phyloP scores from a whole-genome alignment of 2,888 invertebrate genomes.

The Pollenia angustigena region DNA sequence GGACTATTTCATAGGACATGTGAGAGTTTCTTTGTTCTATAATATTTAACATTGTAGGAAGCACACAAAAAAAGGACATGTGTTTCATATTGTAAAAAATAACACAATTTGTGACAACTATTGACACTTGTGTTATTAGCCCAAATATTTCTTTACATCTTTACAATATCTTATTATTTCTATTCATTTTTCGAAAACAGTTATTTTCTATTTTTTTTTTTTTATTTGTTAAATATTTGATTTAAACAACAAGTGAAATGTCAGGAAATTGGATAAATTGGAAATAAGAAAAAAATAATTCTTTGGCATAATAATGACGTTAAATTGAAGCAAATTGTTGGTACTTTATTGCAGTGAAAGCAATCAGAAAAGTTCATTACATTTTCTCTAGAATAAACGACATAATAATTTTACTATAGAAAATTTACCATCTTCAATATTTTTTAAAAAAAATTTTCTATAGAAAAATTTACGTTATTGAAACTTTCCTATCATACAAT shows the following conservation, averaged over 20 bases:
- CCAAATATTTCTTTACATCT: constrained; percentile 42
- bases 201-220: not conserved
- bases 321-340: too few relatives aligned
- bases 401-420: too few relatives aligned
- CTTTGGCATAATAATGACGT: not conserved
- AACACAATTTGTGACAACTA: constrained; percentile 68
- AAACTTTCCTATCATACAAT: too few relatives aligned
- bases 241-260: constrained; percentile 56
- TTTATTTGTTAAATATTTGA: constrained; percentile 38
- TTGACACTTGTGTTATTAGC: constrained; percentile 71
- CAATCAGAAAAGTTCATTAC: too few relatives aligned
- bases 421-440: too few relatives aligned
- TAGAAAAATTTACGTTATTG: too few relatives aligned
- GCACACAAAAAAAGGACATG: not conserved
- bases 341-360: too few relatives aligned
- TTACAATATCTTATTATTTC: not conserved
- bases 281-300: not conserved
- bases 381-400: too few relatives aligned
- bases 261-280: constrained; percentile 38
- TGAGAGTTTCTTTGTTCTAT: not conserved
- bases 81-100: constrained; percentile 41
- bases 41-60: constrained; percentile 9
- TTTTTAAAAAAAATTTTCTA: too few relatives aligned
- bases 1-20: too few relatives aligned
- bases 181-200: not conserved